Percentiles rank a stretch among this genome's conserved stretches.
Evolutionary conservation across 37 sponge, comb jelly and placozoan species (phyloP).

Genomic region (Eunapius fragilis): DNA sequence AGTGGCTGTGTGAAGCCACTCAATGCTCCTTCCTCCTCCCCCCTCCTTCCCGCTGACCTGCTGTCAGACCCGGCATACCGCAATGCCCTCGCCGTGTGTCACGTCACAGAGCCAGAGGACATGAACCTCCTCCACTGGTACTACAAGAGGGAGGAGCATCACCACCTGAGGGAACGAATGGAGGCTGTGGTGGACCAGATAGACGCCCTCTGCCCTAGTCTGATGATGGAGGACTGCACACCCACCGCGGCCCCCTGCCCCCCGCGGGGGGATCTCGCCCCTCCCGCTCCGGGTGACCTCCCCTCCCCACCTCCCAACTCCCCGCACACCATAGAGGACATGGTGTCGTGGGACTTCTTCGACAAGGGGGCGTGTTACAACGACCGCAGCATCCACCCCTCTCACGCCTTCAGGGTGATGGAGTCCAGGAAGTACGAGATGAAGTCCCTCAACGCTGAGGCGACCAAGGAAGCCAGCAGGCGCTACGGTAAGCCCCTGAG

Average conservation of each 20-base stretch:
- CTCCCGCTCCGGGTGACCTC: not conserved
- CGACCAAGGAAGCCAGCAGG: slow-evolving; percentile 14
- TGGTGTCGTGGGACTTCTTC: slow-evolving; percentile 46
- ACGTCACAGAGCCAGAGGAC: not conserved
- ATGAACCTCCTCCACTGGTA: not conserved
- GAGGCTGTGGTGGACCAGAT: not conserved
- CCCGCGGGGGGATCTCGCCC: not conserved
- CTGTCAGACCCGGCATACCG: not conserved
- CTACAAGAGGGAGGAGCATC: not conserved
- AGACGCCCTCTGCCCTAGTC: not conserved
- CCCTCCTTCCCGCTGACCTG: not conserved
- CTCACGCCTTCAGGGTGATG: not conserved
- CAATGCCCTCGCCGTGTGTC: not conserved
- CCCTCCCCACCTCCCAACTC: not conserved
- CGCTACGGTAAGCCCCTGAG: slow-evolving; percentile 18
- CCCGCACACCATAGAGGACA: slow-evolving; percentile 21
- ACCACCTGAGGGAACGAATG: not conserved
- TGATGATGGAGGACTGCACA: not conserved
- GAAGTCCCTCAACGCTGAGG: slow-evolving; percentile 6
- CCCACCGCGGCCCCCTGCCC: not conserved
- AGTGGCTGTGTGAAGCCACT: not conserved
- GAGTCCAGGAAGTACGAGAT: slow-evolving; percentile 1
- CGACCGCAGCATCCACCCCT: slow-evolving; percentile 7
- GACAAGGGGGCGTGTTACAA: slow-evolving; percentile 8
- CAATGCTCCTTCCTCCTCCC: not conserved